Base-by-base conservation (phyloP, 2,888 invertebrate genomes). In the Agrochola macilenta region DNA sequence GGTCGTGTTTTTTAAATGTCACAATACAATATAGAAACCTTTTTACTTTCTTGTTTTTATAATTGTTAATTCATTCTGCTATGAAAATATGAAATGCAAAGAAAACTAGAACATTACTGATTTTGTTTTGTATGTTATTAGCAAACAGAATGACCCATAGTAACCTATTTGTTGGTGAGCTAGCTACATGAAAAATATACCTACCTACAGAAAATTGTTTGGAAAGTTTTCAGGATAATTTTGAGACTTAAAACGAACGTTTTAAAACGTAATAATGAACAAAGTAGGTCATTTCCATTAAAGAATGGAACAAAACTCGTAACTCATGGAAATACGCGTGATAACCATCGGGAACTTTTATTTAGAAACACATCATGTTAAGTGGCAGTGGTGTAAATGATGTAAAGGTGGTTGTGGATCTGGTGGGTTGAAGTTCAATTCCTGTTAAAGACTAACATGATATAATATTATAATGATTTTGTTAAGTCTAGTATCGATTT, bases 231-330 rank as follows among this genome's bases (percentile, higher is more conserved):
- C 20, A 26, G 2, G 26, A 52, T 14, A 35, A 7, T 63, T 39
- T 46, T 23, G 5, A 63, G 26, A 5, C 26, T n/a, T 17, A 75
- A 68, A 26, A 69, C 52, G 17, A 49, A 26, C 14, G 12, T 69
- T 76, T 69, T 30, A 69, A 81, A 82, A 75, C 43, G 17, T 12
- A 69, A 65, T 61, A 77, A 49, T 23, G n/a, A 26, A 26, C 12
- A 39, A 81, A 78, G 39, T 69, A 68, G 78, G 83, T 78, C 83
- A 78, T n/a, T 58, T 61, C 65, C 49, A 77, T 82, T 61, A 82
- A 77, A 70, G 39, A 82, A 77, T 70, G 54, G 26, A 70, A 70
- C 46, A 9, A 60, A 70, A 66, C 20, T 52, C 52, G n/a, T 70
- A 82, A 57, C 61, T 64, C 69, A 60, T 58, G 69, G 39, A 43